Base-by-base conservation (phyloP, 2,113 vertebrate genomes). In the Ondatra zibethicus region DNA sequence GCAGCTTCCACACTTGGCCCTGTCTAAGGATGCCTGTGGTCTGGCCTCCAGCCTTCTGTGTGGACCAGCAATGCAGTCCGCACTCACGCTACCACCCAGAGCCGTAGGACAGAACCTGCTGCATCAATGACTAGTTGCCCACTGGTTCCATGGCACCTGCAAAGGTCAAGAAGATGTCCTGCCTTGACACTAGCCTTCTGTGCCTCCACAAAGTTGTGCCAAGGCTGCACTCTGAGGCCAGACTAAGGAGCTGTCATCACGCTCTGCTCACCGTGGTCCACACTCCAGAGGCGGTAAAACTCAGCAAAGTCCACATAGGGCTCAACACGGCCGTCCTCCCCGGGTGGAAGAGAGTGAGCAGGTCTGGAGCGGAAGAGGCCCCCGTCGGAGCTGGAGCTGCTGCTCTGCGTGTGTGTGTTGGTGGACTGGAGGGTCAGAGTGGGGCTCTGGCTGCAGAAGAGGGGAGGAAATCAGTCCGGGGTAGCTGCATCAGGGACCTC, bases 261-360 rank as follows among this genome's bases (percentile, higher is more conserved):
- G 5, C 98, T 98, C 96, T 98, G 98, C 31, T 99, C 99, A 0
- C 98, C 98, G 6, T 99, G 99, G 97, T 99, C 99, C 36, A 98
- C 98, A 9, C 99, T 99, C 99, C 99, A 99, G 89, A 99, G 98
- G 29, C 98, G 98, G 98, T 99, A 99, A 96, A 99, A 99, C 96
- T 99, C 99, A 1, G 98, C 99, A 97, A 99, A 99, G 99, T 99
- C 99, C 98, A 99, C 99, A 0, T 99, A 99, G 4, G 99, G 99
- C 27, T 99, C 99, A 0, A 99, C 99, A 0, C 99, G 98, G 25
- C 99, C 99, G 0, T 99, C 99, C 98, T 99, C 99, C 1, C 99
- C 99, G 0, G 99, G 99, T 52, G 99, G 99, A 1, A 99, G 99
- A 0, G 99, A 99, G 98, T 99, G 99, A 63, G 99, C 99, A 0